Percentiles rank a stretch among this genome's conserved stretches.
Conservation (phyloP, 2,797 vertebrate genomes). For the Catharus ustulatus region DNA sequence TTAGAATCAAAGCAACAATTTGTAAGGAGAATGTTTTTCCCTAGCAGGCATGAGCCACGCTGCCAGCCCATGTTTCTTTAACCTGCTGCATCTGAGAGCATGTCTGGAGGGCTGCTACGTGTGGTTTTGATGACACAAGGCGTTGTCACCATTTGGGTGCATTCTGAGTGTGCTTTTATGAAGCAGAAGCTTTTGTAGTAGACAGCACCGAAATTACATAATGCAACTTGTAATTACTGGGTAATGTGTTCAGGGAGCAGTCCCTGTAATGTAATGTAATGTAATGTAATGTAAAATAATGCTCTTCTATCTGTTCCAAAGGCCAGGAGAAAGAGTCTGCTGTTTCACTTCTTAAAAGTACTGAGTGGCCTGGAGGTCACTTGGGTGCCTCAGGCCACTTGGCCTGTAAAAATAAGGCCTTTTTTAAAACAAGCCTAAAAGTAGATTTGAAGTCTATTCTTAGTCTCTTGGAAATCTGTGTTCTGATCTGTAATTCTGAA, state of each 20-base stretch:
- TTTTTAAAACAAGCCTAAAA: neutral
- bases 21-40: neutral
- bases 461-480: neutral
- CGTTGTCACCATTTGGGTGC: neutral
- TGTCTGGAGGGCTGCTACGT: fast-evolving
- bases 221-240: neutral
- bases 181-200: neutral
- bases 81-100: neutral
- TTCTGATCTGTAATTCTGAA: neutral
- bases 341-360: neutral
- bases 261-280: neutral
- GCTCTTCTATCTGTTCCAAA: neutral
- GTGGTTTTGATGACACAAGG: neutral
- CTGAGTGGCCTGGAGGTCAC: neutral
- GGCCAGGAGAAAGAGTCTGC: neutral
- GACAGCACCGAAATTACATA: neutral
- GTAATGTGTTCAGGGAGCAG: neutral
- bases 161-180: neutral
- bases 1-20: slow-evolving; percentile 1
- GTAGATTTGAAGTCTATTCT: neutral
- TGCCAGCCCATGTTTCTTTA: neutral
- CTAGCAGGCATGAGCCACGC: neutral
- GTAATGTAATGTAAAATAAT: neutral
- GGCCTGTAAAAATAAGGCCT: neutral
- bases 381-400: neutral